Base-by-base conservation (phyloP, 1,140 invertebrate genomes). In the Sarcophaga peregrina region DNA sequence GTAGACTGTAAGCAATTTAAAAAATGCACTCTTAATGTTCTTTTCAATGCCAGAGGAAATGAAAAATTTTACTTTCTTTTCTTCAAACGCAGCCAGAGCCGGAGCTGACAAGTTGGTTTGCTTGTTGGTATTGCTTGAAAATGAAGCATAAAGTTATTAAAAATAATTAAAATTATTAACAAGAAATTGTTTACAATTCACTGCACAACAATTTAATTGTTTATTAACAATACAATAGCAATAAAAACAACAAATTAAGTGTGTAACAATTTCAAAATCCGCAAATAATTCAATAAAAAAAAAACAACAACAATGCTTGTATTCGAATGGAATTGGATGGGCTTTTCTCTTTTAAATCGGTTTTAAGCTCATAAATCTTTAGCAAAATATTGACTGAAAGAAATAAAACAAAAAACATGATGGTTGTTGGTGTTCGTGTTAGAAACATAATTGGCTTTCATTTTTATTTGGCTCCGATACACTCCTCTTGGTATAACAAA, bases 121-220 rank as follows among this genome's bases (percentile, higher is more conserved):
- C 25, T 37, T 37, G 25, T 4, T 37, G 4, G 25, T 58, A 58
- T n/a, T 58, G 15, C 7, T 58, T 58, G 25, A 58, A 58, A 7
- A 11, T 58, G 15, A 58, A 58, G 13, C 54, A 58, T 58, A 58
- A 58, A 58, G 13, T 58, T 58, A 58, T 58, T 58, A 58, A 58
- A 58, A 58, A n/a, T 58, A 58, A 58, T 58, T n/a, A 58, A 58
- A 58, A 58, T n/a, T 58, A n/a, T 58, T n/a, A 58, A 58, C 54
- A 58, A 58, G 54, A 58, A 58, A 58, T n/a, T 58, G 54, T 58
- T 58, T 58, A 58, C 54, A 58, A n/a, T 58, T 58, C 54, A 58
- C 54, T 58, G 54, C 10, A 58, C 54, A 58, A n/a, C 54, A 58
- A 15, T n/a, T n/a, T 37, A 37, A 37, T 37, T 37, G 4, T 37